Conservation (phyloP, 30 jellyfish, hydroid and myxozoan genomes). For the Sanderia malayensis region DNA sequence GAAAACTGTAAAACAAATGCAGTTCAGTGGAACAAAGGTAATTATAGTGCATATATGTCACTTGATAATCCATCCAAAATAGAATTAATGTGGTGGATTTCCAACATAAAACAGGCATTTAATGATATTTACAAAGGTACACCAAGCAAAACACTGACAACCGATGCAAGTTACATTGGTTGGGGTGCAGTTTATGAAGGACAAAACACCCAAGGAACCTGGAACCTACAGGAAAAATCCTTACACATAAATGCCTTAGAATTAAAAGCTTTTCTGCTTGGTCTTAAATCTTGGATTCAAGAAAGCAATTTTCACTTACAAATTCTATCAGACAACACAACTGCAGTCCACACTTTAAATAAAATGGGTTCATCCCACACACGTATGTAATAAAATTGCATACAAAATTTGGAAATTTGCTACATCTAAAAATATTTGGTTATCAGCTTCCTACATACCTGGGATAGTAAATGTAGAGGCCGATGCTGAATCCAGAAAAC, state of each 20-base stretch:
- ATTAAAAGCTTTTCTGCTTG: slow-evolving; percentile 16
- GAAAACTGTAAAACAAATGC: slow-evolving; percentile 24
- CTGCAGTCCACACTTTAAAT: slow-evolving; percentile 28
- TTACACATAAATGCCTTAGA: slow-evolving; percentile 36
- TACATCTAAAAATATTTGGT: slow-evolving; percentile 4
- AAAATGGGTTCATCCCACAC: slow-evolving; percentile 50
- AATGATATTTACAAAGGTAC: slow-evolving; percentile 1
- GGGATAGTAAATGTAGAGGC: slow-evolving; percentile 28
- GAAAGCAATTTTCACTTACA: not conserved
- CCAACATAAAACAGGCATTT: slow-evolving; percentile 6
- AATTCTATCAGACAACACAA: slow-evolving; percentile 23
- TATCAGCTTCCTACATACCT: slow-evolving; percentile 40
- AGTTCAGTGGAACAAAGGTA: slow-evolving; percentile 12
- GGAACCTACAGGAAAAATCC: slow-evolving; percentile 7
- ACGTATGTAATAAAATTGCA: not conserved
- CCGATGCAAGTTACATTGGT: slow-evolving; percentile 33
- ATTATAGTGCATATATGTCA: slow-evolving; percentile 8
- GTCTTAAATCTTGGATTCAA: not conserved
- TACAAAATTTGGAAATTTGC: slow-evolving; percentile 35
- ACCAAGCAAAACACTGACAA: not conserved
- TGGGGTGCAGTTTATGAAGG: slow-evolving; percentile 28
- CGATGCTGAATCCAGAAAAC: slow-evolving; percentile 30
- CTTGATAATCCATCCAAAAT: not conserved
- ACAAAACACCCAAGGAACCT: slow-evolving; percentile 10
- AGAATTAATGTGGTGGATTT: slow-evolving; percentile 48